Base-by-base conservation (phyloP, 2,797 vertebrate species). In the Acipenser oxyrinchus region DNA sequence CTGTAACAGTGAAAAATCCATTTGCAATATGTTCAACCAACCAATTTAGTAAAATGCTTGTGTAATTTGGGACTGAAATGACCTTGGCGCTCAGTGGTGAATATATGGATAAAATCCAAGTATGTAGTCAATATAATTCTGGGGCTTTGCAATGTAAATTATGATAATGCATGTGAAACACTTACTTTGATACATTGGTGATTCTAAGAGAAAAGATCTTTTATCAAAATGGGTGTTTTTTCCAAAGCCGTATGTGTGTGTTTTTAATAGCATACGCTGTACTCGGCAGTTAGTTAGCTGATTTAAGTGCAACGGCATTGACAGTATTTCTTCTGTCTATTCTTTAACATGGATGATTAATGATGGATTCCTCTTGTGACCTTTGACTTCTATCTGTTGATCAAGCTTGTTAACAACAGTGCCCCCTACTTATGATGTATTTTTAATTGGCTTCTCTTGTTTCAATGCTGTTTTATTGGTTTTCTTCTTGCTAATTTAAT, bases 111-210 rank as follows among this genome's bases (percentile, higher is more conserved):
- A 10, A 0, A 59, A 72, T 74, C 62, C 75, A 64, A 75, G 72
- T 62, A 62, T 73, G 69, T 37, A 15, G 15, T 72, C 69, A 73
- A 66, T 61, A 55, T 74, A 60, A 65, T 72, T 71, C 75, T 57
- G 15, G 61, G 12, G 48, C 18, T 23, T 67, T 69, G 67, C 79
- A 71, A 71, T 74, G 67, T 67, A 73, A 65, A 72, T 79, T 75
- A 76, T 74, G 67, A 63, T 74, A 69, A 75, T 74, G 70, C 69
- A 13, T 73, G 77, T 73, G 68, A 74, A 83, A 70, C 63, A 60
- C 37, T 4, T 5, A 37, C 37, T 37, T 37, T 37, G 37, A 37
- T 37, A 4, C 37, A 5, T 37, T 37, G 37, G 37, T 37, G 37
- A 37, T 37, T 4, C 37, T 4, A 83, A 70, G 64, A 37, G 37